Percentiles rank a stretch among this genome's conserved stretches.
These are phyloP conservation scores for Aegotheles bennettii DNA, from an alignment of 2,113 vertebrate species.

Conservation along the genomic window DNA sequence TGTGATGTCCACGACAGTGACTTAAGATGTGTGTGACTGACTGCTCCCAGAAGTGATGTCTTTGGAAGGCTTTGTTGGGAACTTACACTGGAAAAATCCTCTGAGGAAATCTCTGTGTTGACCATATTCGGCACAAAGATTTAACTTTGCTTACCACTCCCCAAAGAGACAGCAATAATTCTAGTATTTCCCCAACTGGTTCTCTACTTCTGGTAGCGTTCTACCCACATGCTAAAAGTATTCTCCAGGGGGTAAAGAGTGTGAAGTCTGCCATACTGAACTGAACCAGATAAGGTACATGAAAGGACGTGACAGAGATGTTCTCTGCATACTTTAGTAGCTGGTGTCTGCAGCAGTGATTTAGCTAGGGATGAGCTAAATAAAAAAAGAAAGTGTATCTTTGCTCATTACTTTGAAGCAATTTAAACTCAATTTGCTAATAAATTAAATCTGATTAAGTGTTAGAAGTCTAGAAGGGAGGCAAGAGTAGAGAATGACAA, in stretches of 20 bases:
- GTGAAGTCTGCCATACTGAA: background rate
- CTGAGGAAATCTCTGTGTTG: background rate
- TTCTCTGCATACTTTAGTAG: background rate
- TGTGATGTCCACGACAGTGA: background rate
- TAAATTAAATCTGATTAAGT: background rate
- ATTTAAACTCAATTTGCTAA: background rate
- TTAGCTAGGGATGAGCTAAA: background rate
- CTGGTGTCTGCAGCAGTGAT: background rate
- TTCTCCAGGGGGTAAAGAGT: background rate
- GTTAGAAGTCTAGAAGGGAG: background rate
- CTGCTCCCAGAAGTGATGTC: background rate
- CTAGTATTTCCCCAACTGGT: background rate
- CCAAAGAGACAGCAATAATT: background rate
- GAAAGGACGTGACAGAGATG: background rate
- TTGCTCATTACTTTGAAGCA: slow-evolving; percentile 9
- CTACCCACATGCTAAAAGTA: background rate
- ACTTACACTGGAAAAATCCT: background rate
- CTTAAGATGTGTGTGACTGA: background rate
- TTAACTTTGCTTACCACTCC: background rate
- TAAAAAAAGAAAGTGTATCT: background rate
- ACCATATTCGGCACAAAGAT: background rate
- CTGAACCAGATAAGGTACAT: background rate
- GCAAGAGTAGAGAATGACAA: background rate
- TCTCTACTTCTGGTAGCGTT: background rate
- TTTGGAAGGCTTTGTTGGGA: background rate